These are phyloP conservation scores for Pachydiplax longipennis DNA, from an alignment of 2,888 invertebrate species.

Conservation along the genomic window DNA sequence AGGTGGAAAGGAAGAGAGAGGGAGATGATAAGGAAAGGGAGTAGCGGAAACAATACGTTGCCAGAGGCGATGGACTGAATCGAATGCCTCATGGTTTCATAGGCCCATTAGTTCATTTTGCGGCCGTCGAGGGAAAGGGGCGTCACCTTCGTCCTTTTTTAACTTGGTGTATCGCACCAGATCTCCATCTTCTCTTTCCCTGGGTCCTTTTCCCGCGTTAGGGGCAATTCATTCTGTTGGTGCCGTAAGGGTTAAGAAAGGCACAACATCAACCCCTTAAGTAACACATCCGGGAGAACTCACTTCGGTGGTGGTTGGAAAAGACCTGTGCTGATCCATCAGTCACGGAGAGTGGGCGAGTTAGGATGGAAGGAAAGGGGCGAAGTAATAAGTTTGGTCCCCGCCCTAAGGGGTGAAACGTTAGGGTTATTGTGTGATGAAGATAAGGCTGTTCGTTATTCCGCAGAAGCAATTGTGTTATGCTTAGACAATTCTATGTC, in stretches of 20 bases:
- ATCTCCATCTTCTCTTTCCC: neutral
- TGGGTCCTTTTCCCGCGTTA: neutral
- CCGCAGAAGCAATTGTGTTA: neutral
- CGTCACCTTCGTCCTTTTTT: neutral
- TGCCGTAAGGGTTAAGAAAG: neutral
- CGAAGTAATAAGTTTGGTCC: neutral
- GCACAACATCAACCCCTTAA: neutral
- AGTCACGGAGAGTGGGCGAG: neutral
- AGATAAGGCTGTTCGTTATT: neutral
- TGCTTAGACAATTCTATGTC: neutral
- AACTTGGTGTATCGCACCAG: neutral
- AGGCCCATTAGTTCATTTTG: neutral
- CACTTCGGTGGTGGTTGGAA: neutral
- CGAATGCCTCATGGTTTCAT: neutral
- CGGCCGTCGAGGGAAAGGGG: neutral
- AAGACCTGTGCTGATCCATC: neutral
- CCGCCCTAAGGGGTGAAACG: neutral
- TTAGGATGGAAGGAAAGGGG: neutral
- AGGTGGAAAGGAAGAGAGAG: neutral
- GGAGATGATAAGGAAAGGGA: neutral
- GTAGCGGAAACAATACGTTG: neutral
- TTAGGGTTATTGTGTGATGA: neutral
- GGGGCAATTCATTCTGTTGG: neutral
- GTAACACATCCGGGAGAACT: neutral
- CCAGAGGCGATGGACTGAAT: neutral